A percentile compares a stretch with the other conserved stretches of the same genome.
Conservation (phyloP, 2,113 vertebrate genomes). For the Motacilla alba region DNA sequence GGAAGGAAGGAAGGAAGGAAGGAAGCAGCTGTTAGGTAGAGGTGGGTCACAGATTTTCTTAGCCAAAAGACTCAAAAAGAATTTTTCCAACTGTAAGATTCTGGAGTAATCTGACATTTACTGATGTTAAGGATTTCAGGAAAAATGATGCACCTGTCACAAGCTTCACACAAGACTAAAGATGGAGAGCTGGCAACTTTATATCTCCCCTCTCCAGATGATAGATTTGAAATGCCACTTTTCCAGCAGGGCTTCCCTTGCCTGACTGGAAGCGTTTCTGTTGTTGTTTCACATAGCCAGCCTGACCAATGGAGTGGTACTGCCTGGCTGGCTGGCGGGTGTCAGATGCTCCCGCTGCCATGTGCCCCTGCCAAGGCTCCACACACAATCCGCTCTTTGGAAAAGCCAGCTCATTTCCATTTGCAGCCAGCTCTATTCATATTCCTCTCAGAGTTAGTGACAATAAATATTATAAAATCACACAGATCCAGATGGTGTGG, state of each 20-base stretch:
- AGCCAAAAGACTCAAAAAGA: not conserved
- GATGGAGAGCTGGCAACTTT: not conserved
- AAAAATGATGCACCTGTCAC: not conserved
- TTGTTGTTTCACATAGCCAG: not conserved
- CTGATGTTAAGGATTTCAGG: not conserved
- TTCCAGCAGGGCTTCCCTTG: slow-evolving; percentile 24
- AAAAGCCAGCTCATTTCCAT: slow-evolving; percentile 44
- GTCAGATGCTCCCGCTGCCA: slow-evolving; percentile 1
- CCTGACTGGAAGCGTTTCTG: not conserved
- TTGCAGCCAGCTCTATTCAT: slow-evolving; percentile 53
- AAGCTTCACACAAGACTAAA: not conserved
- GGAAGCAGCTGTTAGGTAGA: not conserved
- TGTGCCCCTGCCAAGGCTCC: slow-evolving; percentile 23
- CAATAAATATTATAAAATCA: slow-evolving; percentile 59
- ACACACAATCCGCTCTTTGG: not conserved
- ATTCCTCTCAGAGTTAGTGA: slow-evolving; percentile 47
- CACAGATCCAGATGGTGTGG: slow-evolving; percentile 41
- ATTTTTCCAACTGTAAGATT: not conserved
- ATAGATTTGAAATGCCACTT: not conserved
- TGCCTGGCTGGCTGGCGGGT: not conserved
- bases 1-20: no score
- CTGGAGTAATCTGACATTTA: not conserved
- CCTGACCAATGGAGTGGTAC: slow-evolving; percentile 7
- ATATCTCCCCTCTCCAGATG: not conserved
- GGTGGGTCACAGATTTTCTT: not conserved